Evolutionary conservation across 2,797 vertebrate species (phyloP), one percentile per base, ranked within the genome.

Genomic region (Selene dorsalis): DNA sequence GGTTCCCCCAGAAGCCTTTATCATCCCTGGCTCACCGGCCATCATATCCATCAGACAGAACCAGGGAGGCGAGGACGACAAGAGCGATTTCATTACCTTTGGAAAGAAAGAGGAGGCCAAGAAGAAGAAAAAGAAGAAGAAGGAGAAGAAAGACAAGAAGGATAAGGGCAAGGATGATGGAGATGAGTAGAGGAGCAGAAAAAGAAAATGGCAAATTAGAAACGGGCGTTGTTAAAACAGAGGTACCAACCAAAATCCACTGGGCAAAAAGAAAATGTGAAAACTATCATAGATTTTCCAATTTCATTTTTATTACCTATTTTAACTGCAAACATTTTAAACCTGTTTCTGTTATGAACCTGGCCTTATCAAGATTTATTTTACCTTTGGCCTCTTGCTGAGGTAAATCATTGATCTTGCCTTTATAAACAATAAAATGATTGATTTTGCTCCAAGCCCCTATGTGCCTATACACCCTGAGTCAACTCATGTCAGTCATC

Each of bases 11-110:
- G 98, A 99, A 94, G 98, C 98, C 93, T 99, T 99, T 95, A 99
- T 99, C 94, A 99, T 99, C 92, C 97, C 98, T 2, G 98, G 98
- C 91, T 99, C 98, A 82, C 97, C 97, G 20, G 98, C 98, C 93
- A 99, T 99, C 92, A 99, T 99, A 95, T 99, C 98, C 91, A 98
- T 99, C 93, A 96, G 98, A 92, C 98, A 98, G 93, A 97, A 98
- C 92, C 96, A 97, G 90, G 94, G 96, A 79, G 96, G 93, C 85
- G 97, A 96, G 92, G 96, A 95, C 84, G 97, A 98, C 95, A 99
- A 98, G 96, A 96, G 96, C 85, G 97, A 99, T 94, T 98, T 99
- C 94, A 98, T 98, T 94, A 98, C 96, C 87, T 99, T 99, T 87
- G 97, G 98, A 85, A 99, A 99, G 95, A 99, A 99, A 84, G 97